phyloP scores from a whole-genome alignment of 1,140 invertebrate species.

The Magallana ariakensis region DNA sequence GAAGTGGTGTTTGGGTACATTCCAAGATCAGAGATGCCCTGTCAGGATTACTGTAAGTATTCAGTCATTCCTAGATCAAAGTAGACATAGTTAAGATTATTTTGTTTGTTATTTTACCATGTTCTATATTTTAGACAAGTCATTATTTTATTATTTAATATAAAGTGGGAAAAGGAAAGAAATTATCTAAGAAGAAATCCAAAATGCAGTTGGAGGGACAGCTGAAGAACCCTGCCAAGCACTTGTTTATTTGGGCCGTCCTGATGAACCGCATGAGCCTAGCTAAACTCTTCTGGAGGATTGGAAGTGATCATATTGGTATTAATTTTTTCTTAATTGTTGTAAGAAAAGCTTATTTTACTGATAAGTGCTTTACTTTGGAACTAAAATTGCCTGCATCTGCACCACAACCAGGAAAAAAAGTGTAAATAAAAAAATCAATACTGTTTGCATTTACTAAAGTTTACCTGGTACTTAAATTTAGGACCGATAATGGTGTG shows the following conservation, averaged over 20 bases:
- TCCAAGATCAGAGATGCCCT: background rate
- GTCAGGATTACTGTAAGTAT: constrained; percentile 16
- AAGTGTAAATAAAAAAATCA: too few relatives aligned
- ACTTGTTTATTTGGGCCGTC: constrained; percentile 78
- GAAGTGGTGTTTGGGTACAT: constrained; percentile 27
- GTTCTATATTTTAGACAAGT: background rate
- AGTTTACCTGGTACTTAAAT: too few relatives aligned
- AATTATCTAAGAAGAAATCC: constrained; percentile 9
- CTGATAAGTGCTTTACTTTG: too few relatives aligned
- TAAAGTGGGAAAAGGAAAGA: background rate
- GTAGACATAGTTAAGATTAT: too few relatives aligned
- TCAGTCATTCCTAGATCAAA: too few relatives aligned
- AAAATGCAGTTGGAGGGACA: background rate
- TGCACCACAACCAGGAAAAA: too few relatives aligned
- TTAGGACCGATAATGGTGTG: too few relatives aligned
- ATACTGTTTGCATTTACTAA: too few relatives aligned
- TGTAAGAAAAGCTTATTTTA: too few relatives aligned
- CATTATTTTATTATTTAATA: background rate
- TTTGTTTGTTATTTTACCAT: too few relatives aligned
- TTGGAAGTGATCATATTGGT: constrained; percentile 74
- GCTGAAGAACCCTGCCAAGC: constrained; percentile 72
- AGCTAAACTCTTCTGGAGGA: constrained; percentile 76
- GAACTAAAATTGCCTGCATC: too few relatives aligned
- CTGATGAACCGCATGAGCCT: constrained; percentile 75
- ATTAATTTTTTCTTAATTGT: constrained; percentile 20